Percentiles rank a stretch among this genome's conserved stretches.
phyloP scores from a whole-genome alignment of 2,113 vertebrate species.

The Mormyrus iriodes region DNA sequence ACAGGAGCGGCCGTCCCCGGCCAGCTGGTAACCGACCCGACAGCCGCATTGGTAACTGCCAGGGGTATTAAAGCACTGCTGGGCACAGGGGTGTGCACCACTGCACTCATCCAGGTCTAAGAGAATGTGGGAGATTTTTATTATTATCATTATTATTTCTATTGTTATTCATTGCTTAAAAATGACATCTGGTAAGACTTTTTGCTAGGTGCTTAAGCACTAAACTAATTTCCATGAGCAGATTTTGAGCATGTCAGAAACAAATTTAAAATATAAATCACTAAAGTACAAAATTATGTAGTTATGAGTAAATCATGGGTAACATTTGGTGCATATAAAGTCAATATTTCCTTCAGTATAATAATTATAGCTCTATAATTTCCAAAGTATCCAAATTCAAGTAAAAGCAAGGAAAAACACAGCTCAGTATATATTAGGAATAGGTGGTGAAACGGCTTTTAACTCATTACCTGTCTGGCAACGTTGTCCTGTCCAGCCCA shows the following conservation, averaged over 20 bases:
- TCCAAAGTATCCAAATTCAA: neutral
- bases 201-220: neutral
- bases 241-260: neutral
- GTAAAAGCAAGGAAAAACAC: neutral
- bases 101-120: constrained; percentile 80
- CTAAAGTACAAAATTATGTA: neutral
- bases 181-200: neutral
- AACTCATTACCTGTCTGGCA: constrained; percentile 75
- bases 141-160: neutral
- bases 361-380: neutral
- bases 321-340: neutral
- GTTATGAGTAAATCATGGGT: neutral
- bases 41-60: constrained; percentile 77
- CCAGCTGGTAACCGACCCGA: constrained; percentile 58
- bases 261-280: neutral
- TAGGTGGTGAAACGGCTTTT: neutral
- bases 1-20: constrained; percentile 53
- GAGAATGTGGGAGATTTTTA: neutral
- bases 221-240: neutral
- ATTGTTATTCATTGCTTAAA: neutral
- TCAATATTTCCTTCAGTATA: neutral
- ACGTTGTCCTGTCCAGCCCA: constrained; percentile 68
- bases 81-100: constrained; percentile 55
- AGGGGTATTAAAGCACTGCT: constrained; percentile 68
- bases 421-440: neutral